Conservation (phyloP, 23 tunicate genomes). For the Pegea sp. region DNA sequence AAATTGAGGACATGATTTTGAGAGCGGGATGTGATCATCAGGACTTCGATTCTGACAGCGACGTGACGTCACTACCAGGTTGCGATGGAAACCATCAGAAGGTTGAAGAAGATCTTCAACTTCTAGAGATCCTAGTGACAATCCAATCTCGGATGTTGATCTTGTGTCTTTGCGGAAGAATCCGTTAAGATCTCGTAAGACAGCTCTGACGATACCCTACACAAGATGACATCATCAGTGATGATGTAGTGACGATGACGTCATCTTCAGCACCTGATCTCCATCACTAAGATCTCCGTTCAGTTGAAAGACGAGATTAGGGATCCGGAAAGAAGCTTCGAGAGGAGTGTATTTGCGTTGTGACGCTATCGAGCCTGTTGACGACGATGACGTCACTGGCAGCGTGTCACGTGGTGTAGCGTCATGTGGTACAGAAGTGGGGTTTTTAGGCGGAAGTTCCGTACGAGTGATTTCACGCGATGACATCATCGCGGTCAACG, state of each 20-base stretch:
- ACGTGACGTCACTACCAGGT: too few species aligned
- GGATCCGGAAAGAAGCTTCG: constrained; percentile 34
- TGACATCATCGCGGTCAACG: too few species aligned
- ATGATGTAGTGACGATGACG: background rate
- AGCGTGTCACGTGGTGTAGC: too few species aligned
- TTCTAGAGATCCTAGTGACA: constrained; percentile 72
- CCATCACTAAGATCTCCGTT: constrained; percentile 80
- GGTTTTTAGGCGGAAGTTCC: too few species aligned
- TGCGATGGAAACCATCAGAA: too few species aligned
- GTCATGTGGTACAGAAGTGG: too few species aligned
- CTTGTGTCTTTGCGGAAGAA: constrained; percentile 55
- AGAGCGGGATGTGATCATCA: too few species aligned
- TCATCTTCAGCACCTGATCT: constrained; percentile 39
- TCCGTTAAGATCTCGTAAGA: constrained; percentile 31
- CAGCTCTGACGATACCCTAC: constrained; percentile 79
- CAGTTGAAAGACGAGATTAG: constrained; percentile 45
- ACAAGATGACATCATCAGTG: background rate
- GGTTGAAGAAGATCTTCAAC: constrained; percentile 55
- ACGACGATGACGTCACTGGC: constrained; percentile 3
- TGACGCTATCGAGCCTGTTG: constrained; percentile 2
- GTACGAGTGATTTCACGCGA: too few species aligned
- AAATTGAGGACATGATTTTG: too few species aligned
- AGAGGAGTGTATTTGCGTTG: constrained; percentile 66
- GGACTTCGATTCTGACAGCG: too few species aligned
- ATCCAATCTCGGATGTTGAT: constrained; percentile 33